Conservation (phyloP, 2,797 vertebrate species). For the Carapus acus region DNA sequence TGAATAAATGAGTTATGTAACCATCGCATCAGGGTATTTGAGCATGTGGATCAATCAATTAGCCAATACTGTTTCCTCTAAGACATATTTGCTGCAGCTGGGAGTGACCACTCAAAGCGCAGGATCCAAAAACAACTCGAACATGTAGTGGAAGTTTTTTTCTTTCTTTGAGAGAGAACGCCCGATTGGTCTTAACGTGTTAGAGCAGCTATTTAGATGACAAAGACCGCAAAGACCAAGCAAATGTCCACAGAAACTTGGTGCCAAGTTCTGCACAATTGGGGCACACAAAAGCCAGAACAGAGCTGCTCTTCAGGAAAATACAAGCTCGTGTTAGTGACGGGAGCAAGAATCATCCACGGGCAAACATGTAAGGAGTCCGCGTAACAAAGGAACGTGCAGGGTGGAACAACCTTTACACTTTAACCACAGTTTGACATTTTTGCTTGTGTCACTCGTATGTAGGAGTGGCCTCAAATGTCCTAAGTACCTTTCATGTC, state of each 20-base stretch:
- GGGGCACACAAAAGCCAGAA: conserved; percentile 15
- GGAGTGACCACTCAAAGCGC: conserved; percentile 7
- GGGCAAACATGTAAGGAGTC: too few species aligned
- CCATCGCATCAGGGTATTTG: conserved; percentile 46
- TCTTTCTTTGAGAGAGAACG: conserved; percentile 30
- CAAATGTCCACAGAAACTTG: conserved; percentile 21
- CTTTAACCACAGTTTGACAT: too few species aligned
- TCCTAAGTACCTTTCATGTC: too few species aligned
- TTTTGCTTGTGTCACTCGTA: too few species aligned
- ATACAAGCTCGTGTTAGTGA: conserved; percentile 21
- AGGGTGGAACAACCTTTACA: too few species aligned
- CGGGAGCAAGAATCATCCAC: not conserved
- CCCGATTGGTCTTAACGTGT: conserved; percentile 43
- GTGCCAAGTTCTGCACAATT: conserved; percentile 40
- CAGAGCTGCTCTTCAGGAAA: conserved; percentile 11
- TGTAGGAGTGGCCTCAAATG: too few species aligned
- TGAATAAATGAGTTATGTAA: conserved; percentile 55
- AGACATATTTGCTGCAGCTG: conserved; percentile 45
- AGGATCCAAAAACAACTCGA: conserved; percentile 39
- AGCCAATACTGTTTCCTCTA: conserved; percentile 31
- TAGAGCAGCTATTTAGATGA: conserved; percentile 25
- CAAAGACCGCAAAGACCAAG: conserved; percentile 27
- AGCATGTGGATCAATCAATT: conserved; percentile 29
- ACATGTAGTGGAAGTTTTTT: too few species aligned
- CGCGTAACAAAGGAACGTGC: too few species aligned